Evolutionary conservation across 2,888 invertebrate species (phyloP).

Genomic region (Cheilosia variabilis): DNA sequence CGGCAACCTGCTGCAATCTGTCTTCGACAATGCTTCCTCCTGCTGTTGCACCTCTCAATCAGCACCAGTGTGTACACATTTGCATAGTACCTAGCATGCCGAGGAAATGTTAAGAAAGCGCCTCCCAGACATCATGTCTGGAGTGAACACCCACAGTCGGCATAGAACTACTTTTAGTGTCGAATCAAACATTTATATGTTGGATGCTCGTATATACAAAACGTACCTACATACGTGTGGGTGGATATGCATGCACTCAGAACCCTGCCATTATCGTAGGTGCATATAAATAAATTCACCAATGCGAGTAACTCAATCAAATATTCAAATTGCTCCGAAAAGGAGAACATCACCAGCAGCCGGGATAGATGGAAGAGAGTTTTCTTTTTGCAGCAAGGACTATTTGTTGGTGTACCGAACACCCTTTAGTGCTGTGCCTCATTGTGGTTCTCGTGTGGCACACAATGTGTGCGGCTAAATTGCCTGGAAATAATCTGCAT

Average conservation of each 20-base stretch:
- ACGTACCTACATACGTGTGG: constrained; percentile 4
- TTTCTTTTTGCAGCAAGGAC: background rate
- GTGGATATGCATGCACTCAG: background rate
- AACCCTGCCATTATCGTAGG: constrained; percentile 44
- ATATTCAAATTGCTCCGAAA: constrained; percentile 71
- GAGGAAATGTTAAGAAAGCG: constrained; percentile 55
- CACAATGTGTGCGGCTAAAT: constrained; percentile 69
- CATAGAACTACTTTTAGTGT: constrained; percentile 38
- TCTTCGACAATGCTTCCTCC: background rate
- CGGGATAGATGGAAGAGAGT: constrained; percentile 16
- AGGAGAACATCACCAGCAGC: constrained; percentile 46
- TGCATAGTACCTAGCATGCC: constrained; percentile 20
- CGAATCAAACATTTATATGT: constrained; percentile 26
- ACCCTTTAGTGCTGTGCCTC: constrained; percentile 40
- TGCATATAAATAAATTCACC: constrained; percentile 67
- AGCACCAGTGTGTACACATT: constrained; percentile 39
- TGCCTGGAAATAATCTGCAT: constrained; percentile 75
- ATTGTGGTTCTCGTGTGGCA: constrained; percentile 62
- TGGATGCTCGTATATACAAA: constrained; percentile 3
- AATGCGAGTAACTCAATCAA: constrained; percentile 73
- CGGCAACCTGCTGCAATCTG: constrained; percentile 40
- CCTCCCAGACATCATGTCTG: constrained; percentile 67
- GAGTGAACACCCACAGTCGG: constrained; percentile 48
- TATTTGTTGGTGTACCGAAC: constrained; percentile 6
- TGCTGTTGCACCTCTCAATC: constrained; percentile 18